These are phyloP conservation scores for Phalacrocorax carbo DNA, from an alignment of 2,113 vertebrate species.

Conservation along the genomic window DNA sequence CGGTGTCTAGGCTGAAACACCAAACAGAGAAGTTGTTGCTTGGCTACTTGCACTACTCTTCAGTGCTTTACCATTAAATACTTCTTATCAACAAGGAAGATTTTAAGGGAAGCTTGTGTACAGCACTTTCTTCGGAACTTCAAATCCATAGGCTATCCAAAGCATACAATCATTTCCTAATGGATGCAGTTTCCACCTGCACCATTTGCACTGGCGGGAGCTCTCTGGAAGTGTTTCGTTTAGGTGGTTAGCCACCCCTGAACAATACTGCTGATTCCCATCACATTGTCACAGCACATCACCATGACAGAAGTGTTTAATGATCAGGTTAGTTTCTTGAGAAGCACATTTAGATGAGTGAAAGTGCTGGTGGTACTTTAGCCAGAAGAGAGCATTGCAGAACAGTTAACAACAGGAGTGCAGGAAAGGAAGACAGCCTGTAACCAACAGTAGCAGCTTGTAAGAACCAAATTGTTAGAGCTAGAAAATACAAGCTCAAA, in stretches of 20 bases:
- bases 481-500: neutral
- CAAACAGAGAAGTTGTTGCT: neutral
- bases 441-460: neutral
- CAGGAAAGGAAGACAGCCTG: neutral
- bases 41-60: neutral
- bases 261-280: neutral
- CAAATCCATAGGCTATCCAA: neutral
- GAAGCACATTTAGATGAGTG: neutral
- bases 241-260: neutral
- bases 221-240: neutral
- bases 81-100: neutral
- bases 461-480: neutral
- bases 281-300: neutral
- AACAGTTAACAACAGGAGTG: neutral
- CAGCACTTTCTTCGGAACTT: neutral
- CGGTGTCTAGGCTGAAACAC: neutral
- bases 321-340: neutral
- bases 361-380: neutral
- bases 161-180: neutral
- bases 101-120: neutral
- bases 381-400: neutral
- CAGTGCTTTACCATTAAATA: neutral
- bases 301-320: neutral
- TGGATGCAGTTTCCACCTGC: neutral
- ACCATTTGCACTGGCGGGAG: neutral